Conservation (phyloP, 2,113 vertebrate genomes). For the Struthidea cinerea region DNA sequence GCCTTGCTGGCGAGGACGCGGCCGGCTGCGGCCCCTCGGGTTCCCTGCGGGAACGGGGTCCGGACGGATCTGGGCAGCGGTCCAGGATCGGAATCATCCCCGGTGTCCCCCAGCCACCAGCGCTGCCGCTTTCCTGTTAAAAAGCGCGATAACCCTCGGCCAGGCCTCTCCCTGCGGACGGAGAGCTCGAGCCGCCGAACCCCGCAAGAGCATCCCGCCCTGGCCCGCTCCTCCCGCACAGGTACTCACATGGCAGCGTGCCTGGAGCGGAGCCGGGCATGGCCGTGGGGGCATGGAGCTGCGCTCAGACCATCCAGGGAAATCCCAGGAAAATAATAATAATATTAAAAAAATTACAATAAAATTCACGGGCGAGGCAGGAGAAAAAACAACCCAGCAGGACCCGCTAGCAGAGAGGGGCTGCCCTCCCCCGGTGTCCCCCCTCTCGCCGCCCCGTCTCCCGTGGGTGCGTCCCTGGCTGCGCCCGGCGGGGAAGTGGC, state of each 20-base stretch:
- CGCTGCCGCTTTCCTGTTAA: not conserved
- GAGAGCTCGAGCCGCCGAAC: not conserved
- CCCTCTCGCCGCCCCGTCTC: not conserved
- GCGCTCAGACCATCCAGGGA: not conserved
- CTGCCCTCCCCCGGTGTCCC: not conserved
- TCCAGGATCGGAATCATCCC: not conserved
- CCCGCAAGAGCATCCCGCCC: not conserved
- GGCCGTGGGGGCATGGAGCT: not conserved
- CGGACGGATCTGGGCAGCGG: not conserved
- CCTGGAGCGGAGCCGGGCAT: not conserved
- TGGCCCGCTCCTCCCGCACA: not conserved
- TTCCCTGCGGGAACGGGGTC: not conserved
- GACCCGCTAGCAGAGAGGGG: not conserved
- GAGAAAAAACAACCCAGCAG: not conserved
- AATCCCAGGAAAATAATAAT: not conserved
- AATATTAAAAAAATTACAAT: not conserved
- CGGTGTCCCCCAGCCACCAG: not conserved
- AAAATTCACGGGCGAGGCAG: not conserved
- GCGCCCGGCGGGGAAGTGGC: slow-evolving; percentile 72
- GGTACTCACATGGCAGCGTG: slow-evolving; percentile 43
- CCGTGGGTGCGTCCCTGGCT: slow-evolving; percentile 61
- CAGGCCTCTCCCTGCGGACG: not conserved
- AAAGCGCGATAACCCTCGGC: not conserved
- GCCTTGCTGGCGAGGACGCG: not conserved
- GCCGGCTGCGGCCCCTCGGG: not conserved